Base-by-base conservation (phyloP, 2,797 vertebrate species). In the Hydrophis major region DNA sequence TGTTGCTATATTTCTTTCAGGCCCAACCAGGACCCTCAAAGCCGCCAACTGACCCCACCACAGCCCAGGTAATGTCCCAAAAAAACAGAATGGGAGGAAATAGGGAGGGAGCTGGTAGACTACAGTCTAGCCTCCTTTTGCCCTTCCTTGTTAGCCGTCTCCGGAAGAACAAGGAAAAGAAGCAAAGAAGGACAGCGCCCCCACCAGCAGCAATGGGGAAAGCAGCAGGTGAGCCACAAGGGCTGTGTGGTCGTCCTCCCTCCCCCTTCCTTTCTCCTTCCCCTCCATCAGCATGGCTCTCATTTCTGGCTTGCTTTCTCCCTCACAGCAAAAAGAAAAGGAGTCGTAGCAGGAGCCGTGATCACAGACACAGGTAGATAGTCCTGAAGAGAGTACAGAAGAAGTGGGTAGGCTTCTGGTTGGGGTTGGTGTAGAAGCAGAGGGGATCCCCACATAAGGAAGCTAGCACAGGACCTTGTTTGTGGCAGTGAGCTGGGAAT, bases 331-430 rank as follows among this genome's bases (percentile, higher is more conserved):
- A 95, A 93, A 96, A 94, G 88, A 96, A 96, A 92, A 96, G 61
- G 60, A 96, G 95, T 92, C 93, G 94, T 27, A 96, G 95, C 94
- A 96, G 93, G 94, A 97, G 95, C 94, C 95, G 92, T 74, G 97
- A 97, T 93, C 96, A 95, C 91, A 97, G 94, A 89, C 60, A 60
- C 95, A 97, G 97, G 97, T 97, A 91, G 88, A 13, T 57, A 56
- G 86, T 11, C 10, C 1, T 22, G 8, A 32, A 16, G 89, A 20
- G n/a, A 56, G 16, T 4, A 7, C 20, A 32, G 11, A 55, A 42
- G 4, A 86, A 12, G 3, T 25, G 16, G 37, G 10, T 32, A 61
- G 37, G 55, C 28, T 42, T 42, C 22, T 32, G 16, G 0, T 37
- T 60, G 42, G 55, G 37, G 42, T 22, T 32, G 47, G 11, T 3